Evolutionary conservation across 2,113 vertebrate species (phyloP).

Genomic region (Plestiodon gilberti): DNA sequence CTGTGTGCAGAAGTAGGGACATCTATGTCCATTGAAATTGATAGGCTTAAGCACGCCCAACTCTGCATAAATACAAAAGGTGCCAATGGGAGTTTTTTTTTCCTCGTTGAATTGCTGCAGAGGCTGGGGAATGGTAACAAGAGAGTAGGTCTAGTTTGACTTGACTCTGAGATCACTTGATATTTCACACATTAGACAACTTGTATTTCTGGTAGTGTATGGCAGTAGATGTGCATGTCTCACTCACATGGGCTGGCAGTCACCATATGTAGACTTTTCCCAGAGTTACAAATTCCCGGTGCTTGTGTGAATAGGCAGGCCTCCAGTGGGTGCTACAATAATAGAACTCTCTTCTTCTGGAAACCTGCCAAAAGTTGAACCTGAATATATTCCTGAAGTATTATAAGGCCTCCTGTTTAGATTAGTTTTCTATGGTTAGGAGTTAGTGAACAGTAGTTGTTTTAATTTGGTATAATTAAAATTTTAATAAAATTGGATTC

Average conservation of each 20-base stretch:
- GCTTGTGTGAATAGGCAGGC: not conserved
- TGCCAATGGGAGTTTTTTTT: too few relatives aligned
- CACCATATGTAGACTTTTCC: not conserved
- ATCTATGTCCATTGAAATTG: too few relatives aligned
- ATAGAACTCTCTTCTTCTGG: not conserved
- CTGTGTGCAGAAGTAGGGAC: too few relatives aligned
- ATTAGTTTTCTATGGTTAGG: not conserved
- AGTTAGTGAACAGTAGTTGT: not conserved
- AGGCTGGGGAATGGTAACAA: too few relatives aligned
- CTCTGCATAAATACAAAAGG: too few relatives aligned
- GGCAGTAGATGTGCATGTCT: not conserved
- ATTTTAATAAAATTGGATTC: not conserved
- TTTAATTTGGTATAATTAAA: not conserved
- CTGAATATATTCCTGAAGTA: not conserved
- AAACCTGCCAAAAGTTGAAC: not conserved
- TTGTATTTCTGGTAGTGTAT: not conserved
- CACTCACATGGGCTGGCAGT: not conserved
- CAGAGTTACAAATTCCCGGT: not conserved
- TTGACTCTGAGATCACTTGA: not conserved
- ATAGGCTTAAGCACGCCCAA: too few relatives aligned
- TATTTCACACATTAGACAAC: not conserved
- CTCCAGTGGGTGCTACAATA: not conserved
- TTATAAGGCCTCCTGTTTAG: not conserved
- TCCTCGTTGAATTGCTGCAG: too few relatives aligned
- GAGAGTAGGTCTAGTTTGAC: not conserved